Evolutionary conservation across 2,888 invertebrate genomes (phyloP).

Genomic region (Papilio demoleus): DNA sequence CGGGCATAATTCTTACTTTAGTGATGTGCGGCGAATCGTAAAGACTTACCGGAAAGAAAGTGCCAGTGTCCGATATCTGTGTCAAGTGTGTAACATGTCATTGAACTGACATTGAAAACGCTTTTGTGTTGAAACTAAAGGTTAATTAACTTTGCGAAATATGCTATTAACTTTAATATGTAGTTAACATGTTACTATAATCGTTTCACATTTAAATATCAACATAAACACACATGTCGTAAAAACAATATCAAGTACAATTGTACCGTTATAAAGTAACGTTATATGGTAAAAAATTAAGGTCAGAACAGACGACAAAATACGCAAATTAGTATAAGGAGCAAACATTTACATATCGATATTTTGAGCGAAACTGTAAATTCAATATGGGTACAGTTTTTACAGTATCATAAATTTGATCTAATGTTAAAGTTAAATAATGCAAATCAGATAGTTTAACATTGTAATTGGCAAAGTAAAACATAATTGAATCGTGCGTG

Average conservation of each 20-base stretch:
- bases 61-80: conserved; percentile 74
- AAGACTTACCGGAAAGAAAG: conserved; percentile 75
- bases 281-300: conserved; percentile 37
- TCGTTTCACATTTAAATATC: background rate
- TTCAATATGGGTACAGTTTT: background rate
- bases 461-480: background rate
- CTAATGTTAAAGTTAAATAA: background rate
- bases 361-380: background rate
- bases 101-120: conserved; percentile 67
- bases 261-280: conserved; percentile 29
- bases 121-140: conserved; percentile 62
- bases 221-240: background rate
- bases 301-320: conserved; percentile 29
- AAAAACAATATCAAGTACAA: background rate
- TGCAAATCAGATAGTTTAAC: background rate
- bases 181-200: background rate
- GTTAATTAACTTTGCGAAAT: conserved; percentile 25
- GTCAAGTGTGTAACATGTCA: conserved; percentile 76
- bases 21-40: conserved; percentile 68
- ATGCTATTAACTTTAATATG: background rate
- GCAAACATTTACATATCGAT: conserved; percentile 4
- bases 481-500: background rate
- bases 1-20: conserved; percentile 54
- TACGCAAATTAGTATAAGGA: conserved; percentile 34
- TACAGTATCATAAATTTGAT: background rate